phyloP scores from a whole-genome alignment of 2,113 vertebrate genomes.

The Pao palembangensis region DNA sequence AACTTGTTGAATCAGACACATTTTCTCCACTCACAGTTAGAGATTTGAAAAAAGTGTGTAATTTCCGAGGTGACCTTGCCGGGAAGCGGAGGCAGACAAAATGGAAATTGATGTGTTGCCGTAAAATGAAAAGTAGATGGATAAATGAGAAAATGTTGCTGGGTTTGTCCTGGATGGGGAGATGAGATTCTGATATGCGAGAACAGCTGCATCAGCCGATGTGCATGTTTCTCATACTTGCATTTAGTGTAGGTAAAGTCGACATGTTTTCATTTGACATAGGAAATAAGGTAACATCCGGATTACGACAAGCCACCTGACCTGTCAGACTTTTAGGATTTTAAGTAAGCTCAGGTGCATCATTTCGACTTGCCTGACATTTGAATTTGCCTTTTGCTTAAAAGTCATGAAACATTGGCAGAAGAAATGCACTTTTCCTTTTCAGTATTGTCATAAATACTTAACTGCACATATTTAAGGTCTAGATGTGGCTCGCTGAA shows the following conservation, averaged over 20 bases:
- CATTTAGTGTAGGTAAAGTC: too few relatives aligned
- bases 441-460: neutral
- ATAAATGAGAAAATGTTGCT: too few relatives aligned
- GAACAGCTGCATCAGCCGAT: too few relatives aligned
- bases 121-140: conserved; percentile 7
- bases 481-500: conserved; percentile 3
- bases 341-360: conserved; percentile 11
- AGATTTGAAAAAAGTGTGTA: too few relatives aligned
- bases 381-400: conserved; percentile 38
- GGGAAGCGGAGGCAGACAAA: too few relatives aligned
- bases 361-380: conserved; percentile 30
- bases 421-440: conserved; percentile 26
- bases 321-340: neutral
- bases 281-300: neutral
- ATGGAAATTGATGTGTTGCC: too few relatives aligned
- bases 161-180: too few relatives aligned
- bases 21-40: too few relatives aligned
- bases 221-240: too few relatives aligned
- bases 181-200: too few relatives aligned
- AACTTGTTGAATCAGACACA: too few relatives aligned
- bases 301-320: neutral
- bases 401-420: conserved; percentile 25
- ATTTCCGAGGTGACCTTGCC: too few relatives aligned
- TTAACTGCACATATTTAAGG: neutral
- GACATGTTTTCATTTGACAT: neutral